A percentile compares a stretch with the other conserved stretches of the same genome.
These are phyloP conservation scores for Idris sp. DNA, from an alignment of 1,140 invertebrate species.

Conservation along the genomic window DNA sequence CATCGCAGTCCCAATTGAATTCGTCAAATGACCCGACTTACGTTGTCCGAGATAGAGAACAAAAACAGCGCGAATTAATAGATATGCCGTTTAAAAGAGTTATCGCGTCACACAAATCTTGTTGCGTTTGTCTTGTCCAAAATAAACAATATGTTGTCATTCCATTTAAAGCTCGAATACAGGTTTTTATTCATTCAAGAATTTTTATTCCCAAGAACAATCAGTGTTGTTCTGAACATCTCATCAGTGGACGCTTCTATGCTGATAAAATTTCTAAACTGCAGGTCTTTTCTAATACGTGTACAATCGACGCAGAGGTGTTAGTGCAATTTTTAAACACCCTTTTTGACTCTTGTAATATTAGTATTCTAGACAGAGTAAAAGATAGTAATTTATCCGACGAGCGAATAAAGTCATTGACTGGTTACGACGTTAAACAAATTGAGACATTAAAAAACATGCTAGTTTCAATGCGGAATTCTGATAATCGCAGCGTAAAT, in stretches of 20 bases:
- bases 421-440: slow-evolving; percentile 4
- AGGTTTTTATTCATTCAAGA: slow-evolving; percentile 9
- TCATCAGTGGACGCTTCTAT: slow-evolving; percentile 45
- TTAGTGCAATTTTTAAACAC: slow-evolving; percentile 27
- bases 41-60: background rate
- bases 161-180: slow-evolving; percentile 16
- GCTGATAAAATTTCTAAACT: slow-evolving; percentile 22
- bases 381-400: slow-evolving; percentile 7
- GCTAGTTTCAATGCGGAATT: slow-evolving; percentile 12
- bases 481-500: slow-evolving; percentile 2
- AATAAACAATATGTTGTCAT: slow-evolving; percentile 9
- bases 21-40: slow-evolving; percentile 6
- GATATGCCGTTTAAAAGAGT: slow-evolving; percentile 11
- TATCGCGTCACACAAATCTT: slow-evolving; percentile 15
- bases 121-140: slow-evolving; percentile 11
- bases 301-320: slow-evolving; percentile 13
- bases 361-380: slow-evolving; percentile 44
- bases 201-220: too few species aligned
- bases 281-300: slow-evolving; percentile 15
- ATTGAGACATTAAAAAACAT: background rate
- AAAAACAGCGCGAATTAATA: background rate
- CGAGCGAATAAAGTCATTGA: slow-evolving; percentile 4
- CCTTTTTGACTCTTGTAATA: slow-evolving; percentile 10
- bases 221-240: too few species aligned
- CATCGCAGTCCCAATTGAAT: background rate